Conservation (phyloP, 2,888 invertebrate species). For the Perithous albicinctus region DNA sequence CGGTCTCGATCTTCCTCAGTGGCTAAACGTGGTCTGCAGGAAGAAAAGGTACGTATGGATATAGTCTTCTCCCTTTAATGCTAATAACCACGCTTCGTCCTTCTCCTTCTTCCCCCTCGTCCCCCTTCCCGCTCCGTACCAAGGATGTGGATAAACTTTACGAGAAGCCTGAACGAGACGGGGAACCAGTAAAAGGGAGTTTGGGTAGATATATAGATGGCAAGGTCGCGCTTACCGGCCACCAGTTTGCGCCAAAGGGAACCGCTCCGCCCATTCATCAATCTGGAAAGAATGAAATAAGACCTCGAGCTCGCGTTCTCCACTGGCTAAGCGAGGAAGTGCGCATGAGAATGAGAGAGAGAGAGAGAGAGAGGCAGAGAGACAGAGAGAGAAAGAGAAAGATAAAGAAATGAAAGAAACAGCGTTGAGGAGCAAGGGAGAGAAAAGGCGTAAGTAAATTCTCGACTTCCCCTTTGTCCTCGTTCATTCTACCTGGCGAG, state of each 20-base stretch:
- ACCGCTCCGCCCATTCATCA: constrained; percentile 70
- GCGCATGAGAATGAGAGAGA: background rate
- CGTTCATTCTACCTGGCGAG: constrained; percentile 50
- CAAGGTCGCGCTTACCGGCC: constrained; percentile 66
- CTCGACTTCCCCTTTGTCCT: constrained; percentile 52
- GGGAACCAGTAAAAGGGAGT: constrained; percentile 44
- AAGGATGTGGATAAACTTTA: constrained; percentile 49
- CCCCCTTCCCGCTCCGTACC: constrained; percentile 24
- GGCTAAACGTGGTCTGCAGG: constrained; percentile 40
- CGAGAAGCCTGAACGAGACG: constrained; percentile 19
- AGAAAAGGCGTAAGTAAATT: constrained; percentile 50
- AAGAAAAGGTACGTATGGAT: constrained; percentile 50
- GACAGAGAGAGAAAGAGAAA: constrained; percentile 20
- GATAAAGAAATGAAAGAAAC: constrained; percentile 1
- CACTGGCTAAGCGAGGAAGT: constrained; percentile 1
- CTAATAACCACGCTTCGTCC: constrained; percentile 67
- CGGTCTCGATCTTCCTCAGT: constrained; percentile 32
- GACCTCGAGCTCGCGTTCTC: constrained; percentile 14
- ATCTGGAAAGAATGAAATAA: constrained; percentile 68
- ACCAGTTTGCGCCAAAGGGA: constrained; percentile 68
- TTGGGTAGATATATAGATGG: constrained; percentile 43
- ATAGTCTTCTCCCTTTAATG: constrained; percentile 61
- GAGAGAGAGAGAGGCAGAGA: background rate
- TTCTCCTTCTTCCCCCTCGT: constrained; percentile 20
- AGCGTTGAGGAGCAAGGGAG: constrained; percentile 7